Evolutionary conservation across 2,888 invertebrate genomes (phyloP).

Genomic region (Cosmorhoe ocellata): DNA sequence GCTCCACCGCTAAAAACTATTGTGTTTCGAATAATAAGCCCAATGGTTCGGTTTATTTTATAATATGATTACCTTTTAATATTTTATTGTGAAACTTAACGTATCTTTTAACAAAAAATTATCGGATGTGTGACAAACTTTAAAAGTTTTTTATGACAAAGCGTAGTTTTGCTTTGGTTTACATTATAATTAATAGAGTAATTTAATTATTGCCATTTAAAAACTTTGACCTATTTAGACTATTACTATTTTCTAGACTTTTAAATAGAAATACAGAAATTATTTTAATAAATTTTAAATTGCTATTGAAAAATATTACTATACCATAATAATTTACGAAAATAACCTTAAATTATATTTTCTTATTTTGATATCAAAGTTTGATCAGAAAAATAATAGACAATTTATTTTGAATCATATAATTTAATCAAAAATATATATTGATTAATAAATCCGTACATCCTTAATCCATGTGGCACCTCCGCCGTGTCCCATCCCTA

Average conservation of each 20-base stretch:
- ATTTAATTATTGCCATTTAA: too few relatives aligned
- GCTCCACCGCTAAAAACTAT: constrained; percentile 57
- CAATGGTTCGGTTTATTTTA: constrained; percentile 55
- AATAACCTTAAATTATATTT: too few relatives aligned
- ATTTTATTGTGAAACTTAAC: constrained; percentile 6
- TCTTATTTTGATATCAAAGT: too few relatives aligned
- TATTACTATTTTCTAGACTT: too few relatives aligned
- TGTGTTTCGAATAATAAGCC: constrained; percentile 60
- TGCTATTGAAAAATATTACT: too few relatives aligned
- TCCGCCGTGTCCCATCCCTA: constrained; percentile 17
- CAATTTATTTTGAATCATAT: too few relatives aligned
- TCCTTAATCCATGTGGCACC: background rate
- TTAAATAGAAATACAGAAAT: too few relatives aligned
- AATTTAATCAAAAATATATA: background rate
- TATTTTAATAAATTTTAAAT: too few relatives aligned
- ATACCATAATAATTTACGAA: too few relatives aligned
- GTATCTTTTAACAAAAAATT: constrained; percentile 24
- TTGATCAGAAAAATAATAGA: too few relatives aligned
- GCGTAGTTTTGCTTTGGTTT: background rate
- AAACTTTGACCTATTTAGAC: too few relatives aligned
- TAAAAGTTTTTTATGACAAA: background rate
- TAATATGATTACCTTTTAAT: constrained; percentile 39
- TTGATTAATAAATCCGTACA: background rate
- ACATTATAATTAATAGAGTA: too few relatives aligned
- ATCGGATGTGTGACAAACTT: constrained; percentile 12